Conservation (phyloP, 2,113 vertebrate genomes). For the Psilopogon haemacephalus region DNA sequence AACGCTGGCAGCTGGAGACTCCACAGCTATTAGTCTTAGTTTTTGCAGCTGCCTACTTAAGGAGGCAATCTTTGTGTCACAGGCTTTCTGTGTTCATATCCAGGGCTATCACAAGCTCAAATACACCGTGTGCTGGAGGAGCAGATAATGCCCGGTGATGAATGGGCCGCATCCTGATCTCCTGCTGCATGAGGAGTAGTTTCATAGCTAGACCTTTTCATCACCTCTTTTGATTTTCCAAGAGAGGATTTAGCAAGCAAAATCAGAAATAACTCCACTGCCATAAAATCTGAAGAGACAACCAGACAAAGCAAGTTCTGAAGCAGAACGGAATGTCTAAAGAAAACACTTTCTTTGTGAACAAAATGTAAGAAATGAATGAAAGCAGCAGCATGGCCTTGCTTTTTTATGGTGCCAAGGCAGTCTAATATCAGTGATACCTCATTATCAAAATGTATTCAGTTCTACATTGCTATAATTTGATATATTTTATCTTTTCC, state of each 20-base stretch:
- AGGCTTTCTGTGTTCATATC: neutral
- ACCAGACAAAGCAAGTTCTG: neutral
- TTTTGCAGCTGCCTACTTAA: neutral
- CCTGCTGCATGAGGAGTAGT: neutral
- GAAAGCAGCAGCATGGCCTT: neutral
- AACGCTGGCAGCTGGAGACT: neutral
- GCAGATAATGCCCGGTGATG: neutral
- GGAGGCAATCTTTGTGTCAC: neutral
- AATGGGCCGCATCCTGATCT: neutral
- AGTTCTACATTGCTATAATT: neutral
- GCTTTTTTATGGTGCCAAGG: neutral
- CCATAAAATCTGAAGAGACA: neutral
- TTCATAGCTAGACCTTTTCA: neutral
- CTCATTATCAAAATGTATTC: neutral
- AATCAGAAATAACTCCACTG: neutral
- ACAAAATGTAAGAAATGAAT: neutral
- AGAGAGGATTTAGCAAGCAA: neutral
- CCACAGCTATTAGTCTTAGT: neutral
- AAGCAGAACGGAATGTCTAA: neutral
- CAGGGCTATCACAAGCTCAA: neutral
- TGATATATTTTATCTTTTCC: neutral
- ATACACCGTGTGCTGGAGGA: neutral
- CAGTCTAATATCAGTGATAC: neutral
- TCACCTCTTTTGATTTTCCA: neutral
- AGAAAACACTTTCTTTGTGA: neutral